Evolutionary conservation across 1,140 invertebrate species (phyloP).

Genomic region (Hetaerina americana): DNA sequence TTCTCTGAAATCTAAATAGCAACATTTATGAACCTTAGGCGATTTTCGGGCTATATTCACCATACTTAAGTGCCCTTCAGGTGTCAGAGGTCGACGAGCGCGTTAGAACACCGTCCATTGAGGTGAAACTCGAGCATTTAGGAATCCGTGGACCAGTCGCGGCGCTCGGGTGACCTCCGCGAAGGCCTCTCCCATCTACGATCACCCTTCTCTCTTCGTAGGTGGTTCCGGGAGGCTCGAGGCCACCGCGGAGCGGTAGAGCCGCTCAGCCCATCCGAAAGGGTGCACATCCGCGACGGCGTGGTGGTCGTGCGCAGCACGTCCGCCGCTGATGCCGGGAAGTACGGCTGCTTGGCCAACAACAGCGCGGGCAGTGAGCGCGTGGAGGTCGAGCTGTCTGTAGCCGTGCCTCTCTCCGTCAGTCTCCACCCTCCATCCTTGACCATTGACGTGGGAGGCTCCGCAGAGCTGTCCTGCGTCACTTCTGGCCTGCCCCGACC

Average conservation of each 20-base stretch:
- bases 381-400: constrained; percentile 36
- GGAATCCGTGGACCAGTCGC: too few species aligned
- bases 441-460: constrained; percentile 38
- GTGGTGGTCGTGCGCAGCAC: constrained; percentile 37
- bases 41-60: too few species aligned
- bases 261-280: constrained; percentile 19
- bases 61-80: too few species aligned
- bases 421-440: constrained; percentile 38
- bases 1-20: too few species aligned
- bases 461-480: constrained; percentile 38
- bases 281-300: constrained; percentile 35
- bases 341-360: constrained; percentile 40
- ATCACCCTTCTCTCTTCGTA: neutral
- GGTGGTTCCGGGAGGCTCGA: neutral
- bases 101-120: too few species aligned
- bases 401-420: constrained; percentile 37
- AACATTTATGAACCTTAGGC: too few species aligned
- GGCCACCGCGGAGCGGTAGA: constrained; percentile 26
- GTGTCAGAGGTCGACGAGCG: too few species aligned
- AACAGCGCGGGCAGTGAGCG: constrained; percentile 44
- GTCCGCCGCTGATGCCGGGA: constrained; percentile 34
- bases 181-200: too few species aligned
- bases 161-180: too few species aligned
- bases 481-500: constrained; percentile 32
- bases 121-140: too few species aligned